A percentile compares a stretch with the other conserved stretches of the same genome.
These are phyloP conservation scores for Gambusia affinis DNA, from an alignment of 2,113 vertebrate species.

Conservation along the genomic window DNA sequence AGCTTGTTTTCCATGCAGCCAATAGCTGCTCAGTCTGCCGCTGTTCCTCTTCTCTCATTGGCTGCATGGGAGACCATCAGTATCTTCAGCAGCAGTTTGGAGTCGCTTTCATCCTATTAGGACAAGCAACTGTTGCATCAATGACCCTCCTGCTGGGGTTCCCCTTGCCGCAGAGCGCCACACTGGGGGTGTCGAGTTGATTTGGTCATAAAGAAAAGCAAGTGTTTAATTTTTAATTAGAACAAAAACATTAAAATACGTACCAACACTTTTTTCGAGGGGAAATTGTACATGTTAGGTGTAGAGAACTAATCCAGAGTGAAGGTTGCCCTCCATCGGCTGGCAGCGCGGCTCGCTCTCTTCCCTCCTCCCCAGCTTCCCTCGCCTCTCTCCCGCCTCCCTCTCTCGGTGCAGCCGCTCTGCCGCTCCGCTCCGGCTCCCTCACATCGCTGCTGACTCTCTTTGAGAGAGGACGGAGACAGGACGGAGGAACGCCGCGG, in stretches of 20 bases:
- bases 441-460: conserved; percentile 66
- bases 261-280: neutral
- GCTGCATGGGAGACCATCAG: conserved; percentile 22
- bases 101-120: conserved; percentile 52
- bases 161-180: neutral
- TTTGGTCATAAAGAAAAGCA: neutral
- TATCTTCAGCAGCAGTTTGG: conserved; percentile 24
- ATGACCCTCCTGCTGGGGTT: conserved; percentile 15
- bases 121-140: conserved; percentile 68
- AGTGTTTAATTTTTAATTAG: neutral
- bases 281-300: neutral
- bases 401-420: neutral
- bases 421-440: conserved; percentile 3
- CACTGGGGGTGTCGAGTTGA: neutral
- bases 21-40: neutral
- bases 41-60: conserved; percentile 31
- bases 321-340: conserved; percentile 63
- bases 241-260: neutral
- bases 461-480: conserved; percentile 66
- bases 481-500: conserved; percentile 22
- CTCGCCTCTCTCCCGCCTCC: neutral
- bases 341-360: conserved; percentile 44
- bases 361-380: neutral
- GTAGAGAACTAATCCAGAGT: neutral
- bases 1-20: conserved; percentile 6